Evolutionary conservation across 1,140 invertebrate species (phyloP).

Genomic region (Magallana ariakensis): DNA sequence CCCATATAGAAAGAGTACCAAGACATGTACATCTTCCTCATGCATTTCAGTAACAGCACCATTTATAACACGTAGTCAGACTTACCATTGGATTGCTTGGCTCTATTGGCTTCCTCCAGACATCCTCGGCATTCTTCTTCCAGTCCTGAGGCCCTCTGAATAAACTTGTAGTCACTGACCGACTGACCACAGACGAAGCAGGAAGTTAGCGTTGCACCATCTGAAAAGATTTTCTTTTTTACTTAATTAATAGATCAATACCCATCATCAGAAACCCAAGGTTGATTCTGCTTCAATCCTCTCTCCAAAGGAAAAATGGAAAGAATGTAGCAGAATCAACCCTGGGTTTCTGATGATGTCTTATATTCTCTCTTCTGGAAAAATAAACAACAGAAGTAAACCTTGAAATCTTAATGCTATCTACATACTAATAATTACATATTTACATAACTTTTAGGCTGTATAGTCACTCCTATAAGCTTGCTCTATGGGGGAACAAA

Average conservation of each 20-base stretch:
- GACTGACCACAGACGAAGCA: not conserved
- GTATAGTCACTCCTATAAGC: not conserved
- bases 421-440: no score
- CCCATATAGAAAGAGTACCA: no score
- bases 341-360: no score
- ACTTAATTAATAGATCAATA: not conserved
- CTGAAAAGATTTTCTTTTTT: not conserved
- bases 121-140: slow-evolving; percentile 9
- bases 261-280: not conserved
- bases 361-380: no score
- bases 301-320: no score
- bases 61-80: not conserved
- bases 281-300: no score
- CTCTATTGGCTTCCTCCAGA: not conserved
- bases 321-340: no score
- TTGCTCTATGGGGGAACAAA: not conserved
- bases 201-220: not conserved
- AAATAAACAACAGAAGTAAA: no score
- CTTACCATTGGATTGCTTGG: not conserved
- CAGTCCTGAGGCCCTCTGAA: slow-evolving; percentile 4
- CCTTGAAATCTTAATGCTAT: no score
- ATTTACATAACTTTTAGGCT: not conserved
- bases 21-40: no score
- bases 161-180: not conserved
- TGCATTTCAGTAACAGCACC: no score